Conservation (phyloP, 2,888 invertebrate genomes). For the Acleris literana region DNA sequence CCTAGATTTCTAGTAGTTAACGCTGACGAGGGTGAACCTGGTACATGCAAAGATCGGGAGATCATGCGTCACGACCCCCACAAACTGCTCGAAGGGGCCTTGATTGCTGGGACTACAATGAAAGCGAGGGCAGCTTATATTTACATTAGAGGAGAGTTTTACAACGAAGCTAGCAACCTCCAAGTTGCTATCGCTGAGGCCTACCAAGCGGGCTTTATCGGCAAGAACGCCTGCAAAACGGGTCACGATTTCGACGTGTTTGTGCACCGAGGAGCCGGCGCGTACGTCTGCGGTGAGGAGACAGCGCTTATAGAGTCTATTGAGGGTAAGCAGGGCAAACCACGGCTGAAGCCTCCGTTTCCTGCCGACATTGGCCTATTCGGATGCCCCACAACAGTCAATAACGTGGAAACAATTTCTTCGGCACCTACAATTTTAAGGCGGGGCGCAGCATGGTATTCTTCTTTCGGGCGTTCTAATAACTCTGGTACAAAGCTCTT, state of each 20-base stretch:
- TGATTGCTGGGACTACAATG: constrained; percentile 97
- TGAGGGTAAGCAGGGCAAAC: constrained; percentile 99
- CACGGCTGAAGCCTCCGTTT: constrained; percentile 99
- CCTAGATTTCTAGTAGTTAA: constrained; percentile 99
- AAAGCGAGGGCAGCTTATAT: constrained; percentile 99
- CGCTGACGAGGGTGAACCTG: constrained; percentile 99
- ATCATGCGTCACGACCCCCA: constrained; percentile 99
- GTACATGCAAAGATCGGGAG: constrained; percentile 99
- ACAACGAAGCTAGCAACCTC: constrained; percentile 99
- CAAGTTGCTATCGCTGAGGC: constrained; percentile 99
- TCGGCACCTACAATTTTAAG: constrained; percentile 98
- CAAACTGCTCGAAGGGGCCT: constrained; percentile 97
- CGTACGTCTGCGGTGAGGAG: constrained; percentile 99
- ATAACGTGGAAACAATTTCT: constrained; percentile 99
- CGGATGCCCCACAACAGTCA: constrained; percentile 99
- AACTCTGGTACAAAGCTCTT: constrained; percentile 99
- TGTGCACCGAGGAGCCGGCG: constrained; percentile 98
- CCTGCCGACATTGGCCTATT: constrained; percentile 99
- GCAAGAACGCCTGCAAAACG: constrained; percentile 97
- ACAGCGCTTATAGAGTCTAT: constrained; percentile 99
- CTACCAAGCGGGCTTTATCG: constrained; percentile 96
- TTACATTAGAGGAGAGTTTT: constrained; percentile 99
- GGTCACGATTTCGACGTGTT: constrained; percentile 99
- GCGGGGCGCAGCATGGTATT: constrained; percentile 98
- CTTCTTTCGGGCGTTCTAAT: constrained; percentile 96